Evolutionary conservation across 2,888 invertebrate genomes (phyloP), one percentile per base, ranked within the genome.

Genomic region (Lepidocyrtinus sp.): DNA sequence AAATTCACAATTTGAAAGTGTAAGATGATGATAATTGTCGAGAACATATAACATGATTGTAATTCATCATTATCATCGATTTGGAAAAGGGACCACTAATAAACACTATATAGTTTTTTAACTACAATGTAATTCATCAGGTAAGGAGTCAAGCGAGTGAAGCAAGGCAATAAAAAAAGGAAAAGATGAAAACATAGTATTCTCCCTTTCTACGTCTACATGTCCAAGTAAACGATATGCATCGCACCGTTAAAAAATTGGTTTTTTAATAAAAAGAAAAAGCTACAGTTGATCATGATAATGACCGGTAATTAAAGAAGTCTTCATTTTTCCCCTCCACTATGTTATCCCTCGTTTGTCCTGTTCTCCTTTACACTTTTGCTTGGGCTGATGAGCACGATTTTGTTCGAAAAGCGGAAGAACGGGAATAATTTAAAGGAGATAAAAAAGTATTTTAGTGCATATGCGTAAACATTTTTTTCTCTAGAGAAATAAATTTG

Each of bases 251-350:
- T 15, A 17, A 50, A 55, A 25, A 21, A 63, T 22, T 65, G 55
- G 9, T 71, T 59, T 59, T 59, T 59, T 21, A 21, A 22, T 59
- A 21, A 25, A 27, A 61, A 71, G 25, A 26, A 24, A 71, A 26
- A 27, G 12, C 65, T 55, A 21, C 27, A 45, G 61, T 50, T 69
- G 64, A 70, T 70, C 50, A 69, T 24, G 63, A 75, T 70, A 46
- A 75, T 75, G 63, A 75, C 65, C 68, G 75, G 62, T 65, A 65
- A 65, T 65, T 65, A 75, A 70, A 70, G 75, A 75, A 70, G 61
- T 64, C 46, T 50, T 65, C 65, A 26, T 27, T 65, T 65, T 59
- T 21, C n/a, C 21, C 59, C 36, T 36, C 12, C 12, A 17, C 15
- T 36, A 12, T 36, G 36, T 59, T 59, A 21, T 59, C 59, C 59